These are phyloP conservation scores for Dryadula phaetusa DNA, from an alignment of 2,888 invertebrate genomes.

Conservation along the genomic window DNA sequence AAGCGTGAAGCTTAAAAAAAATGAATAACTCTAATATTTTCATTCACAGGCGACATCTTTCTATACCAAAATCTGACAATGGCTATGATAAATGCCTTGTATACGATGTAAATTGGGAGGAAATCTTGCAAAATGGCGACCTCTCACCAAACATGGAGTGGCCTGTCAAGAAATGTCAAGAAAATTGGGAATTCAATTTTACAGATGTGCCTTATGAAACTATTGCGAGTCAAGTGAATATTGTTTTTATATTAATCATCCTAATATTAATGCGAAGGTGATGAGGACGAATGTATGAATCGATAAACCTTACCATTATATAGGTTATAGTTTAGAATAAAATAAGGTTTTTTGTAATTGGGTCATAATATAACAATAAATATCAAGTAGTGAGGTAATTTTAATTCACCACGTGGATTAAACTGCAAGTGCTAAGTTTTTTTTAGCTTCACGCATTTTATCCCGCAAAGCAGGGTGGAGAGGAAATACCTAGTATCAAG, in stretches of 20 bases:
- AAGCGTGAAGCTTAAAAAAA: too few relatives aligned
- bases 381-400: too few relatives aligned
- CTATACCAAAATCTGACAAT: slow-evolving; percentile 58
- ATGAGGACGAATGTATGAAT: too few relatives aligned
- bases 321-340: too few relatives aligned
- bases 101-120: slow-evolving; percentile 70
- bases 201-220: slow-evolving; percentile 75
- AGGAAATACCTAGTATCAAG: too few relatives aligned
- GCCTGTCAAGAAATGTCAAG: slow-evolving; percentile 65
- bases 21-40: background rate
- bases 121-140: slow-evolving; percentile 56
- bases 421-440: too few relatives aligned
- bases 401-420: too few relatives aligned
- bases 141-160: slow-evolving; percentile 60
- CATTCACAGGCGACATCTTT: slow-evolving; percentile 67
- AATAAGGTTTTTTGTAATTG: too few relatives aligned
- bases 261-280: background rate
- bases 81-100: slow-evolving; percentile 66
- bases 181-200: slow-evolving; percentile 71
- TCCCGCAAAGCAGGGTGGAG: too few relatives aligned
- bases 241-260: background rate
- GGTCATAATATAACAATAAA: too few relatives aligned
- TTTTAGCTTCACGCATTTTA: too few relatives aligned
- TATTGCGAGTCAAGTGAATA: slow-evolving; percentile 69
- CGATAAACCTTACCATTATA: too few relatives aligned